Percentiles rank a stretch among this genome's conserved stretches.
phyloP scores from a whole-genome alignment of 2,888 invertebrate genomes.

The Dusona sp. region DNA sequence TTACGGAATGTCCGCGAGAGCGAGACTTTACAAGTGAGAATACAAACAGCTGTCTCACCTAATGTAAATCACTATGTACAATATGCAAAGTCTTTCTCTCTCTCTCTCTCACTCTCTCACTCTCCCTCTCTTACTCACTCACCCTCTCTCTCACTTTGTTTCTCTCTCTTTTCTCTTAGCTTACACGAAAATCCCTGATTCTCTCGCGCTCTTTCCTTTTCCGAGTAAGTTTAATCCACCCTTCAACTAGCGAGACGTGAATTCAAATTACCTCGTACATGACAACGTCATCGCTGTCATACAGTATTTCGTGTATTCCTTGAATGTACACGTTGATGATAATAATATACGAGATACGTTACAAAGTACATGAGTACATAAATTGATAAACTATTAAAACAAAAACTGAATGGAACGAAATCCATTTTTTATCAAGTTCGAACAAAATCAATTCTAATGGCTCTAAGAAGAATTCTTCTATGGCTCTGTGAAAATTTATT shows the following conservation, averaged over 20 bases:
- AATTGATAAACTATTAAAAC: background rate
- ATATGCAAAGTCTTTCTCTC: conserved; percentile 70
- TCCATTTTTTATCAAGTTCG: background rate
- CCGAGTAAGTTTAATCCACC: conserved; percentile 61
- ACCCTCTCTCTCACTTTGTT: conserved; percentile 26
- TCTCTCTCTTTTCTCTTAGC: conserved; percentile 28
- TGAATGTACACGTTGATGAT: background rate
- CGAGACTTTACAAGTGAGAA: conserved; percentile 69
- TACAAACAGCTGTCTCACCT: conserved; percentile 75
- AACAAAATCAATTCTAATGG: background rate
- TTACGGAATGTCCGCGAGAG: conserved; percentile 43
- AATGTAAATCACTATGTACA: conserved; percentile 77
- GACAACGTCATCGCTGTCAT: conserved; percentile 55
- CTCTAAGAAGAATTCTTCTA: background rate
- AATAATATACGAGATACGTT: conserved; percentile 16
- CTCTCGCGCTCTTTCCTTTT: conserved; percentile 48
- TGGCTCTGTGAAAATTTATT: background rate
- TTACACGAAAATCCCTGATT: conserved; percentile 50
- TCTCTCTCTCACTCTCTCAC: conserved; percentile 45
- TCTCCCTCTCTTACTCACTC: too few relatives aligned
- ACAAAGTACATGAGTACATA: background rate
- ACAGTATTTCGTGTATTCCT: conserved; percentile 11
- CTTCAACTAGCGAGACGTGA: conserved; percentile 64
- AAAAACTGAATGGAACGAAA: background rate
- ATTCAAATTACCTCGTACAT: conserved; percentile 61